These are phyloP conservation scores for Poeciliopsis infans DNA, from an alignment of 2,797 vertebrate species.

Conservation along the genomic window DNA sequence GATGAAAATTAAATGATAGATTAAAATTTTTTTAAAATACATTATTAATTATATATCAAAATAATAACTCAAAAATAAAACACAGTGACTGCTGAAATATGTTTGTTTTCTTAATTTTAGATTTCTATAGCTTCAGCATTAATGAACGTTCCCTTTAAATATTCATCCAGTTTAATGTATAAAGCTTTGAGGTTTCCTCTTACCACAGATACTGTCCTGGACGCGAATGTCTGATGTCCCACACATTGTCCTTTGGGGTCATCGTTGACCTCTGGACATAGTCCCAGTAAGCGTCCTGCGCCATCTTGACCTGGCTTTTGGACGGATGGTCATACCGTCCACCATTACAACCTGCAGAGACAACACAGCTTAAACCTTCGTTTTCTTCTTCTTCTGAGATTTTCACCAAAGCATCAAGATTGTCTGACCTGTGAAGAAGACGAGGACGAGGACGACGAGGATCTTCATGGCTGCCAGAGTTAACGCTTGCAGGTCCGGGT, in stretches of 20 bases:
- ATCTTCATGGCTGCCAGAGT: constrained; percentile 70
- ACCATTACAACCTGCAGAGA: constrained; percentile 68
- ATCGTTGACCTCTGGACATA: constrained; percentile 71
- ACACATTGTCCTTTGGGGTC: constrained; percentile 63
- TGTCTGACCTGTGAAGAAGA: constrained; percentile 66
- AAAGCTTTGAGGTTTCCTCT: constrained; percentile 34
- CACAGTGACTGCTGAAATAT: neutral
- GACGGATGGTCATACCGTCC: constrained; percentile 17
- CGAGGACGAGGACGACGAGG: constrained; percentile 61
- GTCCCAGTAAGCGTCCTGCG: constrained; percentile 81
- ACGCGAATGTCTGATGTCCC: constrained; percentile 70
- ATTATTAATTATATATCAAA: too few species aligned
- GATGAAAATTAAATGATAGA: too few species aligned
- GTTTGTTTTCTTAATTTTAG: neutral
- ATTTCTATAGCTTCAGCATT: neutral
- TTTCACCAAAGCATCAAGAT: neutral
- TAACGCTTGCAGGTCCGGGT: constrained; percentile 5
- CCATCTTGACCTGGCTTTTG: constrained; percentile 63
- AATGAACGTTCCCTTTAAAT: neutral
- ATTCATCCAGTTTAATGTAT: neutral
- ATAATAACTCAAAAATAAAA: too few species aligned
- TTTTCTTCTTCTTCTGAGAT: neutral
- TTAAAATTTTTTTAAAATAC: too few species aligned
- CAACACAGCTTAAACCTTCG: neutral
- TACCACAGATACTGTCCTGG: constrained; percentile 79